Percentiles rank a stretch among this genome's conserved stretches.
Conservation (phyloP, 2,797 vertebrate species). For the Ciconia nigra region DNA sequence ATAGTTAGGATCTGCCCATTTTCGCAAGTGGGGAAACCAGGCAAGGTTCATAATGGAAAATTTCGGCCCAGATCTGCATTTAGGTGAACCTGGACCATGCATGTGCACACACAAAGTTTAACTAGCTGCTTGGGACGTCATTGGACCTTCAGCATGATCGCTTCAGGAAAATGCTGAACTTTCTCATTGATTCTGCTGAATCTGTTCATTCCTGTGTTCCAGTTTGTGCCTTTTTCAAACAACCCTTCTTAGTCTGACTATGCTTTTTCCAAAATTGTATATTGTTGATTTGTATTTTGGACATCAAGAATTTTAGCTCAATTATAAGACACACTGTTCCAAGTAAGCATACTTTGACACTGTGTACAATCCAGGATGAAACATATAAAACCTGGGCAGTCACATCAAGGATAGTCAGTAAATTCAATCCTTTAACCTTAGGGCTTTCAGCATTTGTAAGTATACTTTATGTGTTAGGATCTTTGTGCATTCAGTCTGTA, state of each 20-base stretch:
- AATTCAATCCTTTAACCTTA: background rate
- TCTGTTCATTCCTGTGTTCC: background rate
- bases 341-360: background rate
- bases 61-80: conserved; percentile 3
- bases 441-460: background rate
- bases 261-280: background rate
- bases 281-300: background rate
- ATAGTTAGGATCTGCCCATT: conserved; percentile 2
- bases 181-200: background rate
- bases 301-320: background rate
- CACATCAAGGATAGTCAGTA: background rate
- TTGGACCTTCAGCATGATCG: background rate
- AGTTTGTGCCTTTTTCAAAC: background rate
- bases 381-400: background rate
- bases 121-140: background rate
- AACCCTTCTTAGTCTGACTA: background rate
- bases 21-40: conserved; percentile 32
- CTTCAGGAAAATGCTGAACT: background rate
- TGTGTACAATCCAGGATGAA: background rate
- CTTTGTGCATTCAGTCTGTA: background rate
- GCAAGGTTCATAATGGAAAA: conserved; percentile 34
- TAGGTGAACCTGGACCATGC: background rate
- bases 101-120: background rate
- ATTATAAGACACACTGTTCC: background rate
- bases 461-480: background rate